Base-by-base conservation (phyloP, 2,113 vertebrate genomes). In the Empidonax traillii region DNA sequence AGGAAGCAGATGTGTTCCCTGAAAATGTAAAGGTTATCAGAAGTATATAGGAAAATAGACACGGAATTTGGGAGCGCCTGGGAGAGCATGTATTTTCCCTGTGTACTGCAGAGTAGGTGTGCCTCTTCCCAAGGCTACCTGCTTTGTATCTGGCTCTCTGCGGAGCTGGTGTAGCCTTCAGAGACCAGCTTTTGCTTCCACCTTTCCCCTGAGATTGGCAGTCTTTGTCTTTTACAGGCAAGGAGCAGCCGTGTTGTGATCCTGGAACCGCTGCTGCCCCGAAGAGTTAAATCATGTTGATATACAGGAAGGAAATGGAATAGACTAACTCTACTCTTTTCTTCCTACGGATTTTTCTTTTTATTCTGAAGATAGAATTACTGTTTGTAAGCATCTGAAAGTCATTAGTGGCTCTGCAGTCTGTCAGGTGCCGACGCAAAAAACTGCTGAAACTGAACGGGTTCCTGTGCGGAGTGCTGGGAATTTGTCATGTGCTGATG, bases 361-460 rank as follows among this genome's bases (percentile, higher is more conserved):
- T 98, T 97, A 98, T 98, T 98, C 98, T 97, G 97, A 98, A 98
- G 98, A 97, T 98, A 98, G 98, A 98, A 98, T 98, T 98, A 98
- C 98, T 98, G 98, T 98, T 98, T 98, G 98, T 98, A 98, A 99
- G 98, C 98, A 99, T 99, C 98, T 99, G 98, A 99, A 98, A 99
- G 98, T 98, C 98, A 99, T 99, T 99, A 99, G 98, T 98, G 97
- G 97, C 97, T 97, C 98, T 97, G 97, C 98, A 98, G 98, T 98
- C 98, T 99, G 98, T 99, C 99, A 99, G 98, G 98, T 99, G 98
- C 98, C 97, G 98, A 97, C 93, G 97, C 97, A 97, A 96, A 97
- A 98, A 99, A 98, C 97, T 98, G 98, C 98, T 99, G 98, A 98
- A 99, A 98, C 98, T 97, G 93, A 98, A 98, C 98, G 98, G 98